Conservation (phyloP, 1,140 invertebrate genomes). For the Portunus trituberculatus region DNA sequence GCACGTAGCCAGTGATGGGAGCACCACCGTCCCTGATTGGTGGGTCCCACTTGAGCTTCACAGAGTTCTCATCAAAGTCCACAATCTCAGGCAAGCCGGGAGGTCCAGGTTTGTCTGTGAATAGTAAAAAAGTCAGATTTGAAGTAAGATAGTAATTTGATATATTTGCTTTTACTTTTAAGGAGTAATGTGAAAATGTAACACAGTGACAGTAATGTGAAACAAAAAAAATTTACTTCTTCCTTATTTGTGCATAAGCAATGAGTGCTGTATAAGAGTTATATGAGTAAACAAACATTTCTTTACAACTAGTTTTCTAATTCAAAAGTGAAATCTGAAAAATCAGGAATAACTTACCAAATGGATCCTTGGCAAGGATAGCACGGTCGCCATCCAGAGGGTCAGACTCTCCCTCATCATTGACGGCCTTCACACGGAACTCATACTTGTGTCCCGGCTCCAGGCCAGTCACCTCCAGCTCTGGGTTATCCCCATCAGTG, state of each 20-base stretch:
- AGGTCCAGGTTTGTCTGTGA: constrained; percentile 88
- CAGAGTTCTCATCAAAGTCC: constrained; percentile 95
- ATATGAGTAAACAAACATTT: no score
- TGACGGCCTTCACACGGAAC: constrained; percentile 96
- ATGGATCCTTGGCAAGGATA: constrained; percentile 97
- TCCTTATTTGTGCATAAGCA: no score
- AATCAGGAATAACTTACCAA: constrained; percentile 83
- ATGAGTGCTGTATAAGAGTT: no score
- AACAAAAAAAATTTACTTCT: no score
- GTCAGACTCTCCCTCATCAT: constrained; percentile 97
- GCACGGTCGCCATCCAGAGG: constrained; percentile 90
- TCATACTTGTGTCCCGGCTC: constrained; percentile 96
- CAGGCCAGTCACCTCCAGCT: constrained; percentile 92
- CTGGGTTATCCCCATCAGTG: constrained; percentile 92
- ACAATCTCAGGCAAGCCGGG: constrained; percentile 96
- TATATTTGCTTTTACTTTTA: no score
- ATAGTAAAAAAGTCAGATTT: neutral
- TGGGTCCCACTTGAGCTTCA: constrained; percentile 97
- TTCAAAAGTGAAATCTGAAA: no score
- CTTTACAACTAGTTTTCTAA: no score
- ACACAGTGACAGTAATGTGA: no score
- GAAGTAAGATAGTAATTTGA: no score
- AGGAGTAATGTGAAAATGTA: no score
- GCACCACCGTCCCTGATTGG: constrained; percentile 97
- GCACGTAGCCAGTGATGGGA: constrained; percentile 95